Evolutionary conservation across 1,140 invertebrate species (phyloP), one percentile per base, ranked within the genome.

Genomic region (Papilio glaucus): DNA sequence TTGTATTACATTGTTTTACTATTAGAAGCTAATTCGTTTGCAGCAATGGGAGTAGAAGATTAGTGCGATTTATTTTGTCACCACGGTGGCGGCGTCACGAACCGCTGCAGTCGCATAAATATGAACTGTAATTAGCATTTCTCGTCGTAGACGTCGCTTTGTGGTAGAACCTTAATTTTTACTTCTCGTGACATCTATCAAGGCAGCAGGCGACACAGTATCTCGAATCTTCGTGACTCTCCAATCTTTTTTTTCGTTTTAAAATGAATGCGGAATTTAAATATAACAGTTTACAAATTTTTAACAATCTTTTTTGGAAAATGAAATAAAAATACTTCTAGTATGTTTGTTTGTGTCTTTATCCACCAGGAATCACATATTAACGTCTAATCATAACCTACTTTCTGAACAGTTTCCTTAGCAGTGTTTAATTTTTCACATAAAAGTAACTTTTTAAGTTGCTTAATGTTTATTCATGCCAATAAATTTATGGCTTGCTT

Each of bases 121-220:
- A 89, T 80, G 72, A 77, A 77, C 80, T 71, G 87, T 81, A 91
- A 91, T 91, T 91, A 91, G 83, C 89, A 87, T 90, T 85, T 76
- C 75, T 77, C 77, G 73, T 78, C 76, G 74, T 78, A 78, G 73
- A 72, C 67, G 74, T 72, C 73, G 79, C 82, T 79, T 74, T 78
- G 71, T 79, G 69, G 75, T 74, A 60, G 53, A 75, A 41, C 77
- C 77, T 78, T 85, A 83, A 85, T 87, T 83, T 81, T 81, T 80
- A 77, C 77, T 76, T 82, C 76, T 73, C 81, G 82, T 86, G 80
- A 75, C 68, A 71, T 74, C 74, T 83, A 71, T 72, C 72, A 70
- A 68, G 29, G 69, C 67, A 57, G 21, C 38, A 45, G 60, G 72
- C 77, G 78, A 72, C 70, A 33, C 68, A 41, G 65, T 63, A 57